Evolutionary conservation across 2,113 vertebrate species (phyloP), one percentile per base, ranked within the genome.

Genomic region (Calidris pugnax): DNA sequence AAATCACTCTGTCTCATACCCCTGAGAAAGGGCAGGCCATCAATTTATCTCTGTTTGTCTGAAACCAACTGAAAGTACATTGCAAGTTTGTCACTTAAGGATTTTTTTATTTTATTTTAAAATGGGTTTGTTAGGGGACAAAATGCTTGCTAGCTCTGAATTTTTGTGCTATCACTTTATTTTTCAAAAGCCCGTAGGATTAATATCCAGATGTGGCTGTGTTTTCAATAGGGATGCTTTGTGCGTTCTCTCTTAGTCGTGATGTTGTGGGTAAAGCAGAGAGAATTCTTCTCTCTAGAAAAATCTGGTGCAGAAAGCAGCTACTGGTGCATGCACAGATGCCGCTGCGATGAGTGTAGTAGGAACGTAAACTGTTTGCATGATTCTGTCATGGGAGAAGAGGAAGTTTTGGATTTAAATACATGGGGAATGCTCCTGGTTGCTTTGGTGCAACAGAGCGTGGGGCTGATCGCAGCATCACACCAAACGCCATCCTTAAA

Each of bases 21-120:
- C 87, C 72, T 6, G 50, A 77, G 92, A 71, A 64, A 86, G 93
- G 88, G 55, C 93, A 89, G 82, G 71, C 28, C 85, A 81, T 59
- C 75, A 30, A 15, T 85, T 93, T 56, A 35, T 56, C 60, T 59
- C 81, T 66, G 33, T 28, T 79, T 82, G 66, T 56, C 81, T 90
- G 85, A 67, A 83, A 37, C 24, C 41, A 41, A 22, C 4, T 64
- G 78, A 10, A 91, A 80, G 63, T 4, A 33, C 51, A 27, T 5
- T 4, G 16, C 76, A 17, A 59, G 64, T 56, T 88, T 50, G 56
- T 41, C 41, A 39, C 27, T 30, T 39, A 6, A 43, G 32, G 73
- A 5, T 45, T 45, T 68, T 13, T 18, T 5, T 8, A 3, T 67
- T 63, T 69, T 21, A 12, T 56, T 80, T 81, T 19, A 20, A 67